A percentile compares a stretch with the other conserved stretches of the same genome.
These are phyloP conservation scores for Phoeniculus purpureus DNA, from an alignment of 2,797 vertebrate species.

Conservation along the genomic window DNA sequence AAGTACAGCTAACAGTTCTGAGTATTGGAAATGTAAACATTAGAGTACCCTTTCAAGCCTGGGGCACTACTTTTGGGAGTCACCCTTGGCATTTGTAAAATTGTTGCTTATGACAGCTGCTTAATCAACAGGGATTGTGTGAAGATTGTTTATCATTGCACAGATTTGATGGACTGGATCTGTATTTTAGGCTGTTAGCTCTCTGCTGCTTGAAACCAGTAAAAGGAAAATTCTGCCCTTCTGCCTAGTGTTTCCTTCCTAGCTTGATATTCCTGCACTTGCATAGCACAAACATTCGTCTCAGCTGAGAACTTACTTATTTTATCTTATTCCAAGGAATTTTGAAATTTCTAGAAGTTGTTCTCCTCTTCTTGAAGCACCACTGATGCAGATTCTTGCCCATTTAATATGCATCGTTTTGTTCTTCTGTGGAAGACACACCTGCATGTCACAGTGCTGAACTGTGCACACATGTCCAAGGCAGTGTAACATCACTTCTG, in stretches of 20 bases:
- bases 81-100: not conserved
- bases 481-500: not conserved
- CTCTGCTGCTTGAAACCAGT: not conserved
- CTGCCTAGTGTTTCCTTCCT: not conserved
- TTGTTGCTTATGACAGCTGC: not conserved
- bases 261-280: not conserved
- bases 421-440: not conserved
- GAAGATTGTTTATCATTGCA: not conserved
- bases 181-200: not conserved
- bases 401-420: not conserved
- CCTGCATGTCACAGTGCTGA: not conserved
- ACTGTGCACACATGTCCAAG: rapidly evolving
- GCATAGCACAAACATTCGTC: not conserved
- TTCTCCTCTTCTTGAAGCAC: not conserved
- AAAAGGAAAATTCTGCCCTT: not conserved
- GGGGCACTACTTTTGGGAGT: not conserved
- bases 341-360: not conserved
- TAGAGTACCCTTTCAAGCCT: not conserved
- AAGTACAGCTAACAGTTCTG: not conserved
- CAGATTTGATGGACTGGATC: not conserved
- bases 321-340: not conserved
- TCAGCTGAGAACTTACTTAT: not conserved
- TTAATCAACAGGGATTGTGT: not conserved
- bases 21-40: not conserved
- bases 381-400: not conserved